Evolutionary conservation across 1,140 invertebrate genomes (phyloP).

Genomic region (Oppia nitens): DNA sequence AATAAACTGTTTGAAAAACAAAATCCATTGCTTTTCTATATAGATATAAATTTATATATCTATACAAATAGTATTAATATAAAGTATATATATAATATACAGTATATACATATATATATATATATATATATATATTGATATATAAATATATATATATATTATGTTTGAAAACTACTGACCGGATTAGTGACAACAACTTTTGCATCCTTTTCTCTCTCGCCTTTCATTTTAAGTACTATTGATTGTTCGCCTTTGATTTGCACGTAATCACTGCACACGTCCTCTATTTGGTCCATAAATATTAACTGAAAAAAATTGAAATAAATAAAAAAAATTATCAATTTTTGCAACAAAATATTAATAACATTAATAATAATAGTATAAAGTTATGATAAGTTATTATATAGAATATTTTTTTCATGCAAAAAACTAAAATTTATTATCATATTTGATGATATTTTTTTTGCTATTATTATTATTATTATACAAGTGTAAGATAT

Average conservation of each 20-base stretch:
- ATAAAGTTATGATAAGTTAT: background rate
- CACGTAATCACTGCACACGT: constrained; percentile 64
- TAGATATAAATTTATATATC: too few species aligned
- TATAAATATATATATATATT: too few species aligned
- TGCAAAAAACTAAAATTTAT: background rate
- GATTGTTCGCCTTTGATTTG: constrained; percentile 72
- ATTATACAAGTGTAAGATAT: too few species aligned
- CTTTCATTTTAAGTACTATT: constrained; percentile 64
- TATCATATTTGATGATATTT: background rate
- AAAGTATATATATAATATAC: too few species aligned
- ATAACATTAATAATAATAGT: constrained; percentile 4
- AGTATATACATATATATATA: too few species aligned
- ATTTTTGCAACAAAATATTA: too few species aligned
- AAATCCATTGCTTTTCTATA: too few species aligned
- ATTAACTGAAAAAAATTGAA: too few species aligned
- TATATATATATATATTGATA: too few species aligned
- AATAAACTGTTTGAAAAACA: too few species aligned
- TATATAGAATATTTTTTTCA: background rate
- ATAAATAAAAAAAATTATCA: constrained; percentile 13
- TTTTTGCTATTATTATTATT: too few species aligned
- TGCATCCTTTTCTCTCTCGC: constrained; percentile 38
- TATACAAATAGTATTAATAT: too few species aligned
- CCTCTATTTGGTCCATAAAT: constrained; percentile 83
- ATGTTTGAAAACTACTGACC: constrained; percentile 49
- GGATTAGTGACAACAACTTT: constrained; percentile 84